Conservation (phyloP, 2,797 vertebrate species). For the Takifugu rubripes region DNA sequence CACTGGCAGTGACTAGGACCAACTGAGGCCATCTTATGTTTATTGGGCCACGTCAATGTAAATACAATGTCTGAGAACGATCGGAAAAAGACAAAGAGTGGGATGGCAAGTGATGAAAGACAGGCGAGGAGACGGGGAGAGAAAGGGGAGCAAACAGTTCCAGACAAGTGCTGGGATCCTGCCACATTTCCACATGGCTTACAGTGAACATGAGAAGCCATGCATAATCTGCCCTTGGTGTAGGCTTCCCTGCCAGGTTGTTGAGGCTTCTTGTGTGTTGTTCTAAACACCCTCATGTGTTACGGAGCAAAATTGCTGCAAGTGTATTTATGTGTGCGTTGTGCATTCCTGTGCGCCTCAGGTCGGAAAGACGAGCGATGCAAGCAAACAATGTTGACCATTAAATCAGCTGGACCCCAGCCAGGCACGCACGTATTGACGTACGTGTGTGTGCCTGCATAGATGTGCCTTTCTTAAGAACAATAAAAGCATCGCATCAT, state of each 20-base stretch:
- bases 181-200: slow-evolving; percentile 41
- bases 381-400: slow-evolving; percentile 68
- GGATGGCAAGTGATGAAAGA: slow-evolving; percentile 7
- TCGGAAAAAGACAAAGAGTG: slow-evolving; percentile 27
- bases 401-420: slow-evolving; percentile 63
- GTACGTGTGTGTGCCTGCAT: no score
- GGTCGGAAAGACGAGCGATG: slow-evolving; percentile 62
- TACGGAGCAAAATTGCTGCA: slow-evolving; percentile 29
- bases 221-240: slow-evolving; percentile 34
- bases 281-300: slow-evolving; percentile 42
- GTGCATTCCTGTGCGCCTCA: slow-evolving; percentile 63
- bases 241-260: slow-evolving; percentile 19
- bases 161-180: slow-evolving; percentile 42
- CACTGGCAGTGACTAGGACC: slow-evolving; percentile 30
- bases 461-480: no score
- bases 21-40: slow-evolving; percentile 51
- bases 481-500: no score
- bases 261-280: slow-evolving; percentile 35
- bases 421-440: slow-evolving; percentile 42
- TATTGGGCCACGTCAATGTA: slow-evolving; percentile 63
- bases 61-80: slow-evolving; percentile 52
- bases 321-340: slow-evolving; percentile 16
- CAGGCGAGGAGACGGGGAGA: neutral
- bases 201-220: slow-evolving; percentile 39
- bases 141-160: slow-evolving; percentile 30